Evolutionary conservation across 2,888 invertebrate genomes (phyloP).

Genomic region (Clitarchus hookeri): DNA sequence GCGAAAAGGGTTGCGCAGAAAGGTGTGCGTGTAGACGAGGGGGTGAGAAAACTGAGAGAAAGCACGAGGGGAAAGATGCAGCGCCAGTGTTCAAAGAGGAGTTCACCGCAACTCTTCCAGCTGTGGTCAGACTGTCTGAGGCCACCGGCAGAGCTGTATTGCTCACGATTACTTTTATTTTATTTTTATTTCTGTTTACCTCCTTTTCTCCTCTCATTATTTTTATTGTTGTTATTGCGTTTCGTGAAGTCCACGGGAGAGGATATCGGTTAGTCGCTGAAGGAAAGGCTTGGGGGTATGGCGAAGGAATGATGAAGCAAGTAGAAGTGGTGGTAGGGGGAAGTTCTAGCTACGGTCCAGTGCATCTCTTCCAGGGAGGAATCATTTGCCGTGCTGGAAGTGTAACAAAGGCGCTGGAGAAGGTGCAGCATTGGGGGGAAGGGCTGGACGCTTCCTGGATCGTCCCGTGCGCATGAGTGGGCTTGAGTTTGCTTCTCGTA

Average conservation of each 20-base stretch:
- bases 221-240: slow-evolving; percentile 6
- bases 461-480: no score
- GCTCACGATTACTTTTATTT: slow-evolving; percentile 7
- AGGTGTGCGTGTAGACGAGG: neutral
- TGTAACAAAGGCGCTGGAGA: slow-evolving; percentile 6
- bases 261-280: neutral
- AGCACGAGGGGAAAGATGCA: slow-evolving; percentile 7
- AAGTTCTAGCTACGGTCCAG: neutral
- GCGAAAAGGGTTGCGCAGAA: neutral
- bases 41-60: neutral
- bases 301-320: neutral
- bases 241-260: neutral
- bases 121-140: neutral
- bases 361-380: neutral
- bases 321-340: neutral
- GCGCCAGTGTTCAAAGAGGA: slow-evolving; percentile 2
- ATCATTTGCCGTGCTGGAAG: neutral
- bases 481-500: no score
- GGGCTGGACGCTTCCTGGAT: neutral
- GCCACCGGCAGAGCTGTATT: neutral
- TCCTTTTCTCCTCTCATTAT: neutral
- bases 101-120: neutral
- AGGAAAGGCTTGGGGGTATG: neutral
- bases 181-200: neutral
- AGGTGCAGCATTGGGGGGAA: neutral